These are phyloP conservation scores for Julus scandinavius DNA, from an alignment of 2,888 invertebrate genomes.

Conservation along the genomic window DNA sequence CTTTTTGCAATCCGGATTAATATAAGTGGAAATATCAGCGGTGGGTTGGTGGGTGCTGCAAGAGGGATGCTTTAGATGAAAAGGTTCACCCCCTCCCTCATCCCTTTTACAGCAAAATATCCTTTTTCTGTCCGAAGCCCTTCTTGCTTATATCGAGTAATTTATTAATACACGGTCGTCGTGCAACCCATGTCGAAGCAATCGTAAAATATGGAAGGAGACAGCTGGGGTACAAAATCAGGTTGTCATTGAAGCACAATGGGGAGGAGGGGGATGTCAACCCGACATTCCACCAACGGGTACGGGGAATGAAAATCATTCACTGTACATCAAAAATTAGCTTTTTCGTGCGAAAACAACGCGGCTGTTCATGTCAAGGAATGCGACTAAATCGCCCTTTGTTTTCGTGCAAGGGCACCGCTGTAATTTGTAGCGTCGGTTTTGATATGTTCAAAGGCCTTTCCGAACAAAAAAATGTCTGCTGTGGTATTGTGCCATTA, in stretches of 20 bases:
- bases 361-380: slow-evolving; percentile 19
- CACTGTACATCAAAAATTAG: slow-evolving; percentile 19
- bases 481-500: not conserved
- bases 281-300: not conserved
- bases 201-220: slow-evolving; percentile 16
- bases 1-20: slow-evolving; percentile 54
- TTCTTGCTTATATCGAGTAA: slow-evolving; percentile 4
- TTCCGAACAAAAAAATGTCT: not conserved
- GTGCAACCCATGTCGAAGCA: not conserved
- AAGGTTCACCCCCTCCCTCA: too few relatives aligned
- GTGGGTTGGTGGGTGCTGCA: not conserved
- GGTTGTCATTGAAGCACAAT: slow-evolving; percentile 21
- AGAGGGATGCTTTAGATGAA: not conserved
- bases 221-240: slow-evolving; percentile 29
- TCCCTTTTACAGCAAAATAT: not conserved
- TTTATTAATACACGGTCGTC: slow-evolving; percentile 30
- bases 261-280: not conserved
- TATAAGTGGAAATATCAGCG: slow-evolving; percentile 54
- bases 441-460: not conserved
- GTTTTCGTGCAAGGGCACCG: not conserved
- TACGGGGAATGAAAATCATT: not conserved
- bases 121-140: slow-evolving; percentile 34
- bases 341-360: slow-evolving; percentile 23
- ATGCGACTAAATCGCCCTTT: slow-evolving; percentile 44
- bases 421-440: not conserved